Evolutionary conservation across 2,888 invertebrate species (phyloP), one percentile per base, ranked within the genome.

Genomic region (Pristionchus arcanus): DNA sequence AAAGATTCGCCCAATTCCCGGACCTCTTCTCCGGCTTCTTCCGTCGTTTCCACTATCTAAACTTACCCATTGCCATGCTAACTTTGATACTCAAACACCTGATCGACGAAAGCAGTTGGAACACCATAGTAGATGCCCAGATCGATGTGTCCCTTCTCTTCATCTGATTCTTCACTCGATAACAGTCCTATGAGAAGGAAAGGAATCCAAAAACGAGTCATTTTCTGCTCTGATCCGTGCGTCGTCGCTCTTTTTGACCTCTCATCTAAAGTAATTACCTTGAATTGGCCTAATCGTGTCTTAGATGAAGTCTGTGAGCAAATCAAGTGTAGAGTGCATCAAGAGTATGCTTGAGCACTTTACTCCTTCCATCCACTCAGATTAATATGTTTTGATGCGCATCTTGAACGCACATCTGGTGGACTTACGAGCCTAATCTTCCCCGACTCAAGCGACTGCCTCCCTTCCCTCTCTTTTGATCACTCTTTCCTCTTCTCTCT

Each of bases 341-440:
- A 16, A 31, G 9, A 31, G 68, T 68, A 49, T 49, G 68, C 68
- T 68, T 68, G 19, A 28, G 31, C 4, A 68, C 13, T 55, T 49
- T 25, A 25, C n/a, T 7, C 28, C 66, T 66, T 28, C 13, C n/a
- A 42, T 74, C 37, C 25, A 21, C 25, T 63, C 13, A 74, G 37
- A 37, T 74, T 74, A 49, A 49, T 49, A 71, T 34, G 74, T 74
- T 74, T 25, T 74, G 31, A 31, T 74, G 21, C 19, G 68, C 28
- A 74, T 74, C 9, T 34, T 37, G 74, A 37, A 37, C 42, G 42
- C 37, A 74, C 74, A 74, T 74, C 31, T 74, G 37, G 74, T 21
- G n/a, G 31, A 71, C 37, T 74, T 74, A 74, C 37, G 74, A 74
- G 28, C 37, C 71, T 71, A 71, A 74, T 74, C 74, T 37, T 74